Evolutionary conservation across 2,888 invertebrate genomes (phyloP).

Genomic region (Lasiommata megera): DNA sequence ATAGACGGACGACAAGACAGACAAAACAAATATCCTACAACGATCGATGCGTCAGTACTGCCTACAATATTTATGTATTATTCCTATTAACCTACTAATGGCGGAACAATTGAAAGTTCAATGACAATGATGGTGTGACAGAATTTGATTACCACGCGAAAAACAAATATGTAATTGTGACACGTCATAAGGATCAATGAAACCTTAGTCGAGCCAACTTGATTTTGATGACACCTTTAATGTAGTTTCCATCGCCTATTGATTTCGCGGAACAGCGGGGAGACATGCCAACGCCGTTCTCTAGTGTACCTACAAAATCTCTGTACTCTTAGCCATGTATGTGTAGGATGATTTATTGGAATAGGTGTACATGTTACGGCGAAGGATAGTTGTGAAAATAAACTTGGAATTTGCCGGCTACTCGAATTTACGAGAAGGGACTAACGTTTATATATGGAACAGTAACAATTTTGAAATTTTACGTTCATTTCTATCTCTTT

Average conservation of each 20-base stretch:
- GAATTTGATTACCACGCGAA: constrained; percentile 6
- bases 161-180: constrained; percentile 8
- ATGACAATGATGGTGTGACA: constrained; percentile 28
- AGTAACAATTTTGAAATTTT: too few species aligned
- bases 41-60: too few species aligned
- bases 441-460: too few species aligned
- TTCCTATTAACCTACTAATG: constrained; percentile 2
- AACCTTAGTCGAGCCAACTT: constrained; percentile 21
- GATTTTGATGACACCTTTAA: constrained; percentile 18
- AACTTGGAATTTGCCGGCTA: too few species aligned
- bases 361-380: constrained; percentile 27
- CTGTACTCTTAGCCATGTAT: constrained; percentile 5
- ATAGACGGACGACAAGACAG: too few species aligned
- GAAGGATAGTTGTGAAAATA: too few species aligned
- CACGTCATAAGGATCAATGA: constrained; percentile 26
- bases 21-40: too few species aligned
- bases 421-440: too few species aligned
- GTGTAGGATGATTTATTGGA: constrained; percentile 35
- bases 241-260: constrained; percentile 24
- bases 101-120: constrained; percentile 12
- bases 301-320: too few species aligned
- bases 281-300: constrained; percentile 24
- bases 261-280: constrained; percentile 31
- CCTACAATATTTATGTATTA: neutral
- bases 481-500: too few species aligned